Percentiles rank a stretch among this genome's conserved stretches.
These are phyloP conservation scores for Spea bombifrons DNA, from an alignment of 2,113 vertebrate genomes.

Conservation along the genomic window DNA sequence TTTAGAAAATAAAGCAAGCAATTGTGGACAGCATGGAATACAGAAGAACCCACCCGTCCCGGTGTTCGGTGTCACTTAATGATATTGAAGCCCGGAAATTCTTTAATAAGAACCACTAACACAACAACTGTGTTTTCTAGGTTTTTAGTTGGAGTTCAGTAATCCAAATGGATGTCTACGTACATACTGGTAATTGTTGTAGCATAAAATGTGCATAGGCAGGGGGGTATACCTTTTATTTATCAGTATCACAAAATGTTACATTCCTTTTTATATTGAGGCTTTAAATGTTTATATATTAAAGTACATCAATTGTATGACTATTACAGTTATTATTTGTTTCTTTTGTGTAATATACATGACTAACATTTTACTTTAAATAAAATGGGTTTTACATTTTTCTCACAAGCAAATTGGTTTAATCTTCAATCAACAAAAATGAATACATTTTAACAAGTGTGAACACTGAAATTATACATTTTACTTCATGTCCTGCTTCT, in stretches of 20 bases:
- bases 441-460: no score
- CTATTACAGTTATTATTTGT: background rate
- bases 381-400: no score
- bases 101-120: slow-evolving; percentile 67
- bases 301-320: background rate
- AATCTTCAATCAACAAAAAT: no score
- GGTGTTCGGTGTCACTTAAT: slow-evolving; percentile 74
- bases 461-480: no score
- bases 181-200: background rate
- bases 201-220: background rate
- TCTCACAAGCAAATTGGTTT: no score
- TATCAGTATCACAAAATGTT: slow-evolving; percentile 4
- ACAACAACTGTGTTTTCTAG: background rate
- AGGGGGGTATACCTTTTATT: slow-evolving; percentile 2
- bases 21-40: slow-evolving; percentile 82
- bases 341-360: no score
- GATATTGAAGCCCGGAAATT: slow-evolving; percentile 78
- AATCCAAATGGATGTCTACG: no score
- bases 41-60: slow-evolving; percentile 78
- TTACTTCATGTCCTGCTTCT: no score
- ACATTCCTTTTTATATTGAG: background rate
- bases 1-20: slow-evolving; percentile 85
- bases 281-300: slow-evolving; percentile 1
- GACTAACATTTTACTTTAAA: no score
- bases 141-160: background rate